Conservation (phyloP, 1,140 invertebrate genomes). For the Ectropis grisescens region DNA sequence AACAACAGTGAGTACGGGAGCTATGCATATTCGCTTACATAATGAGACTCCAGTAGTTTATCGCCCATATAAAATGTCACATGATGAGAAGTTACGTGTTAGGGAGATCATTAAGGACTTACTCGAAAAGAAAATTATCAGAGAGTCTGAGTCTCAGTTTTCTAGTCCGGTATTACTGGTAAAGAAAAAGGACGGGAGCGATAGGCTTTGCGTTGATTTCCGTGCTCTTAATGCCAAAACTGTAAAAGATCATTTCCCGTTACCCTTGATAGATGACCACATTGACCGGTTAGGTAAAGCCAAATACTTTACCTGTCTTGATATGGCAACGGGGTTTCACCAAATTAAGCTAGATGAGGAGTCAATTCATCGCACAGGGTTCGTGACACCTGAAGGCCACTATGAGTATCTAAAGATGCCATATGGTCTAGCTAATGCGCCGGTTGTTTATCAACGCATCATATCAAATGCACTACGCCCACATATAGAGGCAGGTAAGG, state of each 20-base stretch:
- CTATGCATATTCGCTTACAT: slow-evolving; percentile 13
- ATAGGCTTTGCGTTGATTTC: slow-evolving; percentile 1
- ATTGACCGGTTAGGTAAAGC: background rate
- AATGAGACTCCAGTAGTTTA: slow-evolving; percentile 11
- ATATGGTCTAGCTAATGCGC: slow-evolving; percentile 1
- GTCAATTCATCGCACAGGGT: slow-evolving; percentile 1
- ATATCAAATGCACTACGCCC: slow-evolving; percentile 1
- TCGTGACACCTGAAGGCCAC: slow-evolving; percentile 5
- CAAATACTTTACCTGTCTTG: slow-evolving; percentile 9
- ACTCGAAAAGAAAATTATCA: slow-evolving; percentile 19
- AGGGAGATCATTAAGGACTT: slow-evolving; percentile 19
- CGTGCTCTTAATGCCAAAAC: background rate
- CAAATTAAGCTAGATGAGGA: slow-evolving; percentile 1
- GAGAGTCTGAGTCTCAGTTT: slow-evolving; percentile 27
- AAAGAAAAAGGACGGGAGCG: slow-evolving; percentile 31
- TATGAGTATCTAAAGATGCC: slow-evolving; percentile 9
- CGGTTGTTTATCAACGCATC: slow-evolving; percentile 3
- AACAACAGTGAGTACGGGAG: slow-evolving; percentile 14
- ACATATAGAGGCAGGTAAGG: slow-evolving; percentile 1
- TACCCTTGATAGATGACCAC: background rate
- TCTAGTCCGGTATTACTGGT: slow-evolving; percentile 37
- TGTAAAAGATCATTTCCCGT: background rate
- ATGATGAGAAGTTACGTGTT: slow-evolving; percentile 16
- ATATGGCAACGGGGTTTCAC: slow-evolving; percentile 8
- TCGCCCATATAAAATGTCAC: no score